These are phyloP conservation scores for Beris morrisii DNA, from an alignment of 2,888 invertebrate genomes.

Conservation along the genomic window DNA sequence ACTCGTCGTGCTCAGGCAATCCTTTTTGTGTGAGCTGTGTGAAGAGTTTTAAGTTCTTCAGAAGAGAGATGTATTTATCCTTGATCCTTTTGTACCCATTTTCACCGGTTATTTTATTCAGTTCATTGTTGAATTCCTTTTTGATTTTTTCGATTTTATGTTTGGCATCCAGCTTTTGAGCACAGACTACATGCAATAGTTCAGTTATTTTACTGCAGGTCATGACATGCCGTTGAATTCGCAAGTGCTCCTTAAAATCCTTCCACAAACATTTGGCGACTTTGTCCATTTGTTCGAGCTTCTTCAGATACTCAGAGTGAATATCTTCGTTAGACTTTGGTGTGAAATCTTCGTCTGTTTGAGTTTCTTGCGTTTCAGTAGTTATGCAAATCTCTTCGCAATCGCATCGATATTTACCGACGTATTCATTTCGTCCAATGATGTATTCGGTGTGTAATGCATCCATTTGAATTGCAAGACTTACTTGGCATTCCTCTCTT, in stretches of 20 bases:
- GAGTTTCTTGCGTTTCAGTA: background rate
- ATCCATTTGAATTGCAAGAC: background rate
- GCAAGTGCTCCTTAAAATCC: slow-evolving; percentile 30
- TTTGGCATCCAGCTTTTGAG: slow-evolving; percentile 31
- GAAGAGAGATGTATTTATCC: slow-evolving; percentile 1
- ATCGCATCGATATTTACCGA: background rate
- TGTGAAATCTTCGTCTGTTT: background rate
- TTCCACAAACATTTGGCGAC: slow-evolving; percentile 16
- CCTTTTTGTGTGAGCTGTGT: background rate
- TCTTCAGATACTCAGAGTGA: background rate
- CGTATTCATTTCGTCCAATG: background rate
- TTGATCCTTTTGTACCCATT: slow-evolving; percentile 6
- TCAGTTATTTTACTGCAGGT: slow-evolving; percentile 28
- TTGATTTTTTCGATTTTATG: slow-evolving; percentile 17
- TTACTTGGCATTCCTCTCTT: background rate
- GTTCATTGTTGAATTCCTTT: slow-evolving; percentile 16
- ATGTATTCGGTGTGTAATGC: slow-evolving; percentile 4
- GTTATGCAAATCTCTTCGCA: background rate
- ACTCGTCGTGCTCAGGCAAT: background rate
- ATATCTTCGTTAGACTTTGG: background rate
- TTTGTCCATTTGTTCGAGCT: background rate
- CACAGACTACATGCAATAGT: slow-evolving; percentile 31
- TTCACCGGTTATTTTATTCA: slow-evolving; percentile 4
- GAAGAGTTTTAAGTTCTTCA: slow-evolving; percentile 11
- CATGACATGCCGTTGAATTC: slow-evolving; percentile 27